Evolutionary conservation across 2,113 vertebrate species (phyloP).

Genomic region (Furnarius figulus): DNA sequence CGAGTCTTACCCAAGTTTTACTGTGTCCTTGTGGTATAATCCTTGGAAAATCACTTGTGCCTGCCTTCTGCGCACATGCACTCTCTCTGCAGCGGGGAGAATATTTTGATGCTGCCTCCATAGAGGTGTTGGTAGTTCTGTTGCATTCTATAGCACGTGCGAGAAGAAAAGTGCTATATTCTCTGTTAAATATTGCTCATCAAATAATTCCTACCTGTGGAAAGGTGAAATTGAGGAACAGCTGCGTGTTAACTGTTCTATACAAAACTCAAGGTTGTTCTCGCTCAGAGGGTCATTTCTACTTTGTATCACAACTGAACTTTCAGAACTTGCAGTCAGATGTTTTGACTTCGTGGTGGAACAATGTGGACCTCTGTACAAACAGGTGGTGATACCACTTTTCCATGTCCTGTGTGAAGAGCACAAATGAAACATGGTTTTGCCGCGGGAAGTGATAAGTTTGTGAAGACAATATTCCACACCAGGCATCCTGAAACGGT

Average conservation of each 20-base stretch:
- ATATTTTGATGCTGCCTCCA: conserved; percentile 49
- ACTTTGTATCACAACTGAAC: conserved; percentile 56
- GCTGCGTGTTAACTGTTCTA: neutral
- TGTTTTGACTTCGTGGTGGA: neutral
- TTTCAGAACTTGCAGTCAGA: neutral
- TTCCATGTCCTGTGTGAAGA: neutral
- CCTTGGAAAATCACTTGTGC: conserved; percentile 51
- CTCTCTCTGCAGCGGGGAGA: conserved; percentile 58
- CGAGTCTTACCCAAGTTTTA: conserved; percentile 16
- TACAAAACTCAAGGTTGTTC: conserved; percentile 31
- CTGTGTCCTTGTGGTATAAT: neutral
- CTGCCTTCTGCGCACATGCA: conserved; percentile 52
- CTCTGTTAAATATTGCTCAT: neutral
- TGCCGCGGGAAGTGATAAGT: neutral
- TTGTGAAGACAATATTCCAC: neutral
- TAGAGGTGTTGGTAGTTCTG: conserved; percentile 52
- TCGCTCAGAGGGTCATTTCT: conserved; percentile 49
- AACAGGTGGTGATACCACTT: neutral
- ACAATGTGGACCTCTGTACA: neutral
- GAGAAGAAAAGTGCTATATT: conserved; percentile 47
- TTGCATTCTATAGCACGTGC: conserved; percentile 5
- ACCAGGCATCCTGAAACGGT: neutral
- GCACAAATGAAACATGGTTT: conserved; percentile 2
- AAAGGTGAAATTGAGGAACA: conserved; percentile 35
- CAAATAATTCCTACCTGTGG: conserved; percentile 40